Conservation (phyloP, 1,140 invertebrate species). For the Steinernema khuongi region DNA sequence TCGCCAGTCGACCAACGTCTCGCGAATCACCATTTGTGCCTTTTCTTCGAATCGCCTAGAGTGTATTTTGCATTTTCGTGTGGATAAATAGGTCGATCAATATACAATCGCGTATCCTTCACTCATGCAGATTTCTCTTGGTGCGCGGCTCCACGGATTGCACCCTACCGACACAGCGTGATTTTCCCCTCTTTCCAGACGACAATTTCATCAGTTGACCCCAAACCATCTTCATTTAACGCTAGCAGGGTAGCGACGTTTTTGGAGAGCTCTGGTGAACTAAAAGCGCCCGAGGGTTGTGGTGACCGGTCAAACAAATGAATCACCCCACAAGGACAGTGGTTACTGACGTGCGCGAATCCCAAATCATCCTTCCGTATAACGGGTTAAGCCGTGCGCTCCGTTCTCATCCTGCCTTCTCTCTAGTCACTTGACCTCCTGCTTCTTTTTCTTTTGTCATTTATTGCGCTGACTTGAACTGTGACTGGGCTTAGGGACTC, state of each 20-base stretch:
- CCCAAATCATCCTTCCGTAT: background rate
- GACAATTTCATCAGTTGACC: background rate
- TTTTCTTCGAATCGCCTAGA: background rate
- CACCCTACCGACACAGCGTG: background rate
- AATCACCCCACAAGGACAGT: background rate
- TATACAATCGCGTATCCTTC: conserved; percentile 10
- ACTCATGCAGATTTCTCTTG: background rate
- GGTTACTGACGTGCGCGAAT: conserved; percentile 9
- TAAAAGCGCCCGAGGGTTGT: background rate
- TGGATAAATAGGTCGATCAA: conserved; percentile 13
- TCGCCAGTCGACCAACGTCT: background rate
- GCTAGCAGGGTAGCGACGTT: background rate
- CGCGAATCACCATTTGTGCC: background rate
- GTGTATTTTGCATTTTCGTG: conserved; percentile 13
- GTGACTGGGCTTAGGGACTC: too few species aligned
- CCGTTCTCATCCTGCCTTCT: background rate
- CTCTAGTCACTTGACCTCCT: background rate
- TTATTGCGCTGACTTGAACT: too few species aligned
- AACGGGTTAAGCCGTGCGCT: conserved; percentile 4
- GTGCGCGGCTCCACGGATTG: background rate
- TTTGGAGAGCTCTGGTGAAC: background rate
- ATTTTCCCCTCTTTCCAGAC: background rate
- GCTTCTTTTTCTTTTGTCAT: background rate
- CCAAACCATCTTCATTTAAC: background rate
- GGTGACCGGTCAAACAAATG: conserved; percentile 3